Base-by-base conservation (phyloP, 2,113 vertebrate genomes). In the Leptosomus discolor region DNA sequence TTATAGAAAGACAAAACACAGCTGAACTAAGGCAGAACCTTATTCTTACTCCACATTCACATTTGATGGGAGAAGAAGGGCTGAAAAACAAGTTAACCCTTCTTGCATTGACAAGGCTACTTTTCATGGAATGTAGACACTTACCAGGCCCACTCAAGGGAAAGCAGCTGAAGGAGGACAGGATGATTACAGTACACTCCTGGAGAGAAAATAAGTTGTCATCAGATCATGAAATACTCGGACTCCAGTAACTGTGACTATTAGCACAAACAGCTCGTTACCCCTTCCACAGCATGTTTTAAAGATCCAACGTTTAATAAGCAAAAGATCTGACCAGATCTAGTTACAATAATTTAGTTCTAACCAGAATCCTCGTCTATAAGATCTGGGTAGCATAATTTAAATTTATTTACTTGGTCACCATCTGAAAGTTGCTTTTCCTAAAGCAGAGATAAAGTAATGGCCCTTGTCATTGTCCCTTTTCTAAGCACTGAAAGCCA, bases 91-190 rank as follows among this genome's bases (percentile, higher is more conserved):
- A 93, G n/a, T 57, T 68, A 79, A 75, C 8, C 4, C 8, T 48
- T 73, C 63, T 74, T 26, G 20, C 32, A 78, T 18, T 63, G 37
- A 54, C 50, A 93, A 67, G 41, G 16, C 8, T 58, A 37, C 34
- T 79, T 82, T 68, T 29, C 84, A 75, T 5, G 48, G 22, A 86
- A 51, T 6, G 6, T 19, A 71, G 50, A 82, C 77, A 91, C 96
- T 95, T 87, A 97, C 96, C 96, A 97, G 97, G 45, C 95, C 65
- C 48, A n/a, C 91, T 88, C 53, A 76, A 90, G 70, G 83, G 58
- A 94, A 91, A 94, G 80, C 53, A 87, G 58, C 57, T 87, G 81
- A 91, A 90, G 84, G 1, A 97, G 45, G 73, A 85, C 91, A 92
- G 37, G 61, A 83, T 92, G 36, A 37, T 53, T 90, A 57, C 48